These are phyloP conservation scores for Eidolon helvum DNA, from an alignment of 2,113 vertebrate species.

Conservation along the genomic window DNA sequence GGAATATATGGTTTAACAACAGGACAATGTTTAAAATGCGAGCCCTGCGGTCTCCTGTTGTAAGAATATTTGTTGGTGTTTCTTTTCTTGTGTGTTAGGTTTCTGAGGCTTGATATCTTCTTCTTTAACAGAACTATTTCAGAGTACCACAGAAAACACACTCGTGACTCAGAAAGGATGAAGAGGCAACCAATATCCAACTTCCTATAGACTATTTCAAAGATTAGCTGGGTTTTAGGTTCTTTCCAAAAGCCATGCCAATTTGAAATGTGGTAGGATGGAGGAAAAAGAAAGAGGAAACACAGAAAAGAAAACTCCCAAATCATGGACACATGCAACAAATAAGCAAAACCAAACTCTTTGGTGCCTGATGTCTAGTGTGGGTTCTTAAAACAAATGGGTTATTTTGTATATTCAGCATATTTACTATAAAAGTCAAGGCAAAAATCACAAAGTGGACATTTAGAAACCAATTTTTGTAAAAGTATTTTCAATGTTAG, in stretches of 20 bases:
- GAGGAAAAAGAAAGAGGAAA: neutral
- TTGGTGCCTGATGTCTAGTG: neutral
- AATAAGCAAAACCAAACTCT: neutral
- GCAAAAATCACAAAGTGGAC: neutral
- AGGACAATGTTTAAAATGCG: neutral
- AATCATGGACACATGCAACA: neutral
- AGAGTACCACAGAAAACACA: neutral
- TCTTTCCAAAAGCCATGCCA: neutral
- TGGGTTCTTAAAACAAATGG: conserved; percentile 9
- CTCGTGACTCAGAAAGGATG: conserved; percentile 43
- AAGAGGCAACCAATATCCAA: neutral
- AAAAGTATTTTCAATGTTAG: neutral
- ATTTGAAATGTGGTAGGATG: neutral
- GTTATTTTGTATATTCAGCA: conserved; percentile 12
- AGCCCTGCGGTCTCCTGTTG: neutral
- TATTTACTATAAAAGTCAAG: neutral
- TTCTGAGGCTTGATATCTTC: conserved; percentile 34
- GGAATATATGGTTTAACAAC: neutral
- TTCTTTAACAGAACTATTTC: conserved; percentile 45
- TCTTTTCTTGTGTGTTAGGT: neutral
- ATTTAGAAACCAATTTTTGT: neutral
- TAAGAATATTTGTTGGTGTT: neutral
- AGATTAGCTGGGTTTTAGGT: neutral
- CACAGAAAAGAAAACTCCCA: neutral
- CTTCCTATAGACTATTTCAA: neutral